Evolutionary conservation across 2,888 invertebrate species (phyloP).

Genomic region (Ennomos quercinarius): DNA sequence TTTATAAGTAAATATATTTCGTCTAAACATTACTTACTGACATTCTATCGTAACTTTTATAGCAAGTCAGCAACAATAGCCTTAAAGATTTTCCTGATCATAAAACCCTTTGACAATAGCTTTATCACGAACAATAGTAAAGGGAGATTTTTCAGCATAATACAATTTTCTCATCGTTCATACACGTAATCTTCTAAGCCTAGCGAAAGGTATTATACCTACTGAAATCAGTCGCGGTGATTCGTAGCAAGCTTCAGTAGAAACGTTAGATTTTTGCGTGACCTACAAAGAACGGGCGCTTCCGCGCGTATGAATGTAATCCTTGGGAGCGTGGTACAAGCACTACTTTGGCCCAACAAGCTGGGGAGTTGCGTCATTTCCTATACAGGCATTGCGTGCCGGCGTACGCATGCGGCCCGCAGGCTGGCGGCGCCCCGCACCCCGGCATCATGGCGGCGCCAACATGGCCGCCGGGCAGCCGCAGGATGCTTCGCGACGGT

Average conservation of each 20-base stretch:
- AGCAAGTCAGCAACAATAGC: conserved; percentile 30
- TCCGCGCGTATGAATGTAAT: conserved; percentile 54
- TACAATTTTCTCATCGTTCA: conserved; percentile 49
- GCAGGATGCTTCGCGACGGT: conserved; percentile 79
- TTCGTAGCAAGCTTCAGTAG: conserved; percentile 78
- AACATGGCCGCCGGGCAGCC: conserved; percentile 85
- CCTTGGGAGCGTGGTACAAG: conserved; percentile 62
- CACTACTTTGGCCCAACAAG: conserved; percentile 53
- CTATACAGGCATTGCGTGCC: conserved; percentile 71
- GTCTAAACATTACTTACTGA: conserved; percentile 10
- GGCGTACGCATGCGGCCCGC: conserved; percentile 83
- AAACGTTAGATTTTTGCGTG: conserved; percentile 71
- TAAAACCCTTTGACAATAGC: conserved; percentile 35
- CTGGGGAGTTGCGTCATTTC: conserved; percentile 71
- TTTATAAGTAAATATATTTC: conserved; percentile 4
- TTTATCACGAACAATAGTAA: conserved; percentile 40
- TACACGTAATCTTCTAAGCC: conserved; percentile 51
- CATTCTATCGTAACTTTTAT: conserved; percentile 7
- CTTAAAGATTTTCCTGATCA: conserved; percentile 32
- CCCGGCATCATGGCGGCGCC: conserved; percentile 84
- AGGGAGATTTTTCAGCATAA: conserved; percentile 44
- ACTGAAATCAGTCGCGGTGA: conserved; percentile 73
- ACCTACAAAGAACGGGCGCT: conserved; percentile 77
- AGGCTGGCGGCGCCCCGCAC: conserved; percentile 77
- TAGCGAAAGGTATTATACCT: conserved; percentile 60